Conservation (phyloP, 2,797 vertebrate genomes). For the Eremophila alpestris region DNA sequence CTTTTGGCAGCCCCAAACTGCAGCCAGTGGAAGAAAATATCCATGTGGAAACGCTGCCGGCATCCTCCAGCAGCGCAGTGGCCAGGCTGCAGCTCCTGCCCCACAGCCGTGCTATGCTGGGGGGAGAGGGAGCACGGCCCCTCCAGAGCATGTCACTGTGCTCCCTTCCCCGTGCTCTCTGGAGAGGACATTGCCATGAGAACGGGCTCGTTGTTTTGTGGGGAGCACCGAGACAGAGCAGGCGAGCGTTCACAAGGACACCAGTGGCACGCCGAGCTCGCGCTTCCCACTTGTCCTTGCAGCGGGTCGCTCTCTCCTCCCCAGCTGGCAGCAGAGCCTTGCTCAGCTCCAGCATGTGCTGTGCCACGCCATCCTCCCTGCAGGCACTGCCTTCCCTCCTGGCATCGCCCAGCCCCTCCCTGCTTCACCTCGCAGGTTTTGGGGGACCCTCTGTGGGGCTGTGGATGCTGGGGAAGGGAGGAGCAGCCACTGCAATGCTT, state of each 20-base stretch:
- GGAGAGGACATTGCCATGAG: constrained; percentile 42
- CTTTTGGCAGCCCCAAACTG: constrained; percentile 57
- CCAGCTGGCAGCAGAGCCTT: constrained; percentile 19
- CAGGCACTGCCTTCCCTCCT: neutral
- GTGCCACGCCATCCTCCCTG: neutral
- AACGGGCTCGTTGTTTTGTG: constrained; percentile 12
- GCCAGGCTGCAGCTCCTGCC: neutral
- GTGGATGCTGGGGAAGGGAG: neutral
- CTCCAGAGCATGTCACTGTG: neutral
- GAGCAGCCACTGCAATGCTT: neutral
- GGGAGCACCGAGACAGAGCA: constrained; percentile 18
- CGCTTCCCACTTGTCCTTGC: constrained; percentile 60
- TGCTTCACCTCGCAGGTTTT: neutral
- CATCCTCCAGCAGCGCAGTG: neutral
- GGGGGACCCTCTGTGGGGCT: neutral
- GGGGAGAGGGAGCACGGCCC: neutral
- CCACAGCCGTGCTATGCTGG: accelerated
- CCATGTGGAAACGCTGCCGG: constrained; percentile 25
- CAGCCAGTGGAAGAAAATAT: constrained; percentile 62
- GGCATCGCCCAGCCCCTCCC: neutral
- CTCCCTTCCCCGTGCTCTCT: neutral
- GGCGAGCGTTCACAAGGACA: constrained; percentile 40
- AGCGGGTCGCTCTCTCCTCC: constrained; percentile 50
- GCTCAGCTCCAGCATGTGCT: neutral
- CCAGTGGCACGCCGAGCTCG: constrained; percentile 16